Evolutionary conservation across 2,888 invertebrate genomes (phyloP).

Genomic region (Drosophila mayaguana): DNA sequence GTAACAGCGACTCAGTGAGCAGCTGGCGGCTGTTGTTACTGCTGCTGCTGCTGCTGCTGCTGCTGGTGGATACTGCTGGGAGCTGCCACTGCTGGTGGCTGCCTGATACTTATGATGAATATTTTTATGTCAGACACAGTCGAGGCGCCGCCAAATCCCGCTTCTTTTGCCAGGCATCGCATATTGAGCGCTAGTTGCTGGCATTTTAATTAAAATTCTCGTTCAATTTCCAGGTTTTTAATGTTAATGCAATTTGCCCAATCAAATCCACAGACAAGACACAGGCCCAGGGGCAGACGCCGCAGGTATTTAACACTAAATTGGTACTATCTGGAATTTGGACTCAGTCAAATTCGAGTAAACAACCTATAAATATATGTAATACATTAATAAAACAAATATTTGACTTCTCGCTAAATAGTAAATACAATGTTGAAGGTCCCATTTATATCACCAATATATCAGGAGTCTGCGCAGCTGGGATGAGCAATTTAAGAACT

Average conservation of each 20-base stretch:
- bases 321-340: not conserved
- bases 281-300: too few species aligned
- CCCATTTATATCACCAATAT: not conserved
- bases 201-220: slow-evolving; percentile 75
- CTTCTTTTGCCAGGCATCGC: slow-evolving; percentile 54
- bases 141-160: slow-evolving; percentile 11
- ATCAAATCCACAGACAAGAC: slow-evolving; percentile 29
- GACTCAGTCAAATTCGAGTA: not conserved
- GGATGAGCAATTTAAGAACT: too few species aligned
- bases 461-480: not conserved
- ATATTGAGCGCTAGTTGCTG: slow-evolving; percentile 69
- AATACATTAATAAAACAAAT: too few species aligned
- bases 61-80: slow-evolving; percentile 8
- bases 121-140: slow-evolving; percentile 67
- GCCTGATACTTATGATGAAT: slow-evolving; percentile 78
- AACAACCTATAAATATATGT: not conserved
- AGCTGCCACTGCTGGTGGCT: slow-evolving; percentile 35
- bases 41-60: slow-evolving; percentile 23
- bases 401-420: too few species aligned
- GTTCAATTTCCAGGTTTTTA: slow-evolving; percentile 60
- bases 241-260: slow-evolving; percentile 71
- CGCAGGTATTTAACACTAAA: not conserved
- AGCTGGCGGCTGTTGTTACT: slow-evolving; percentile 29
- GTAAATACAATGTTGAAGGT: too few species aligned
- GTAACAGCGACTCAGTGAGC: slow-evolving; percentile 22